Evolutionary conservation across 2,113 vertebrate genomes (phyloP).

Genomic region (Pyrgilauda ruficollis): DNA sequence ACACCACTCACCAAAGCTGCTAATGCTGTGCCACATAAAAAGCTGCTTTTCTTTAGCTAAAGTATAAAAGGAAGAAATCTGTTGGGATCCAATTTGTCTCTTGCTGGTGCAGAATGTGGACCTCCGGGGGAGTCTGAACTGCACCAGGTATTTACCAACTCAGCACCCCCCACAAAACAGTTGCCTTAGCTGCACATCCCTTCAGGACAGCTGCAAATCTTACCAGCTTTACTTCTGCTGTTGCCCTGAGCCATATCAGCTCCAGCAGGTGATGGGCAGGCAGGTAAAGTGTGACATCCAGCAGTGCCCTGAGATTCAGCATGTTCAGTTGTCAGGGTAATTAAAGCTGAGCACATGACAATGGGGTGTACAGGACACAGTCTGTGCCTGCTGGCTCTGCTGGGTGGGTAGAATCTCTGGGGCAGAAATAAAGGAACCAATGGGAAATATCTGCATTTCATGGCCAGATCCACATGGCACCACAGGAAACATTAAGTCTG

Average conservation of each 20-base stretch:
- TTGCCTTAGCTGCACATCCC: not conserved
- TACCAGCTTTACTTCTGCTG: not conserved
- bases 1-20: not conserved
- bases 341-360: not conserved
- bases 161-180: not conserved
- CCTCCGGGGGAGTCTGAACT: not conserved
- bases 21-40: not conserved
- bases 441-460: not conserved
- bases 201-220: not conserved
- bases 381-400: not conserved
- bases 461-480: not conserved
- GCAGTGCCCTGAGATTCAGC: not conserved
- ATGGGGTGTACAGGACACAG: accelerated
- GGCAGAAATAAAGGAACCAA: not conserved
- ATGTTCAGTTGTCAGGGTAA: not conserved
- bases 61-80: not conserved
- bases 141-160: not conserved
- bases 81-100: not conserved
- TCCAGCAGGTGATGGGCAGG: not conserved
- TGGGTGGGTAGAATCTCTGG: not conserved
- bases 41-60: not conserved
- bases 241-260: not conserved
- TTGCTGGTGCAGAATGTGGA: not conserved
- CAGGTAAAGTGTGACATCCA: not conserved
- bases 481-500: not conserved